Evolutionary conservation across 2,797 vertebrate genomes (phyloP).

Genomic region (Valencia hispanica): DNA sequence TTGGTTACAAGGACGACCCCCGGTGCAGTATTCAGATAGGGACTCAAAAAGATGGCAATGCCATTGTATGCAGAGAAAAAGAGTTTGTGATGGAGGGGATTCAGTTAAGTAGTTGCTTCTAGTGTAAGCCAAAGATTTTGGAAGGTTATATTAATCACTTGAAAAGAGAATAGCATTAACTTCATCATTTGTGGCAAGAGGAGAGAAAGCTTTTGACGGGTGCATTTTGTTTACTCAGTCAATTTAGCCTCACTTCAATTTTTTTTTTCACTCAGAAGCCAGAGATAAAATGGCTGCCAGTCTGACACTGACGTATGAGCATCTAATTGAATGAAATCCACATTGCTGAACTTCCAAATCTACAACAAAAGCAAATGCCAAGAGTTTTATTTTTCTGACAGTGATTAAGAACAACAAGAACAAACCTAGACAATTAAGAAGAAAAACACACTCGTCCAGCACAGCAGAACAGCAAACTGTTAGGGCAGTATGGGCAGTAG

Average conservation of each 20-base stretch:
- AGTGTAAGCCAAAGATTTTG: background rate
- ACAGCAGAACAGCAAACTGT: slow-evolving; percentile 45
- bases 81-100: background rate
- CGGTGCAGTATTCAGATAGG: background rate
- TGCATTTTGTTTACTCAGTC: slow-evolving; percentile 30
- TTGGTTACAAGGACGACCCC: background rate
- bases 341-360: slow-evolving; percentile 55
- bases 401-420: slow-evolving; percentile 60
- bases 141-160: background rate
- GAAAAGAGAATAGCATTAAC: slow-evolving; percentile 1
- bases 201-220: slow-evolving; percentile 42
- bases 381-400: slow-evolving; percentile 55
- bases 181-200: slow-evolving; percentile 7
- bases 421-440: slow-evolving; percentile 16
- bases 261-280: slow-evolving; percentile 58
- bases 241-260: slow-evolving; percentile 59
- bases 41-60: background rate
- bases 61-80: slow-evolving; percentile 1
- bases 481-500: slow-evolving; percentile 35
- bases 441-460: background rate
- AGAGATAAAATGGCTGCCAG: slow-evolving; percentile 57
- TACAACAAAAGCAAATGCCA: slow-evolving; percentile 47
- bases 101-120: background rate
- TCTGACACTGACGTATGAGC: slow-evolving; percentile 74
- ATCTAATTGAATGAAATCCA: slow-evolving; percentile 48